Evolutionary conservation across 2,113 vertebrate species (phyloP), one percentile per base, ranked within the genome.

Genomic region (Oryctolagus cuniculus): DNA sequence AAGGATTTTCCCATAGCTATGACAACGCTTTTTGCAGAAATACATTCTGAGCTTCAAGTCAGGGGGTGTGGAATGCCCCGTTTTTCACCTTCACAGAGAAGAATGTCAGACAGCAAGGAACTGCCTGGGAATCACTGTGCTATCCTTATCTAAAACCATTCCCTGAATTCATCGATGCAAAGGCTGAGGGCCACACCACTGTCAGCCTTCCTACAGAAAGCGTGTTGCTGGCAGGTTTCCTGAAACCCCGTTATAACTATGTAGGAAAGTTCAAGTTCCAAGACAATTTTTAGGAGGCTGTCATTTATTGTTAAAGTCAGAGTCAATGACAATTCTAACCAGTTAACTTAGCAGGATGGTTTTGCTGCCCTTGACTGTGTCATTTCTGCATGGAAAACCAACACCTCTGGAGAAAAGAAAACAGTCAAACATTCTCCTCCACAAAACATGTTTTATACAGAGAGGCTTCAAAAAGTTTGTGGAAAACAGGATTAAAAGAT

Each of bases 331-430:
- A 22, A 19, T 36, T 84, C 70, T 38, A 75, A 17, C 38, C 86
- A 67, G 91, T 88, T 89, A 96, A 95, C 19, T 75, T n/a, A 58
- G 67, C 31, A 70, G 63, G 69, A 72, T 27, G 9, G 11, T 79
- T 92, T 87, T 49, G n/a, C 9, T 87, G 29, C 27, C 55, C 29
- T 95, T 72, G 44, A 75, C 64, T n/a, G 11, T 81, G 80, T 16
- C 69, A 77, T 53, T 64, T 78, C 79, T 55, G 36, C 3, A 17
- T 55, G 64, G 19, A 22, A 83, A 86, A 78, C 24, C 44, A 78
- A 79, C 31, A 80, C 34, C 89, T 93, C n/a, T 34, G 22, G 21
- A 49, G 44, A 73, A 27, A 29, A 49, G 44, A 73, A 27, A 29
- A 72, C 49, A 93, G 81, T 69, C 72, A 79, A 85, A 93, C 67